Percentiles rank a stretch among this genome's conserved stretches.
Evolutionary conservation across 2,113 vertebrate species (phyloP).

Genomic region (Coregonus clupeaformis): DNA sequence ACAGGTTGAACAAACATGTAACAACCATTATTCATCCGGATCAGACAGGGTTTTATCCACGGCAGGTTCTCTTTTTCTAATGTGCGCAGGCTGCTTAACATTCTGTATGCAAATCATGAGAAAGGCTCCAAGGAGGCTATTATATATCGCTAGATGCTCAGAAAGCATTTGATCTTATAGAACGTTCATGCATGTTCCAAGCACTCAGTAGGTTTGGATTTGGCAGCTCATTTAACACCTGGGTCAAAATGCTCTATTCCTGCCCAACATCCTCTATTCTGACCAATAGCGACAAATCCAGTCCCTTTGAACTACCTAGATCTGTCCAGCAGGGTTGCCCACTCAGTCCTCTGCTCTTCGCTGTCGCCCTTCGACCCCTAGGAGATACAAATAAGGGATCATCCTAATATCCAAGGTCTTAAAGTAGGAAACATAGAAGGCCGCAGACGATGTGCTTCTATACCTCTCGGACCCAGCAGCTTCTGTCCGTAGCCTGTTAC

Average conservation of each 20-base stretch:
- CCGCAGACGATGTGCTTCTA: too few relatives aligned
- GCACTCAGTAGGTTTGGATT: too few relatives aligned
- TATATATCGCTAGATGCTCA: background rate
- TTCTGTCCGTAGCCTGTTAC: too few relatives aligned
- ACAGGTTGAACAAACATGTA: background rate
- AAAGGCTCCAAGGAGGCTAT: background rate
- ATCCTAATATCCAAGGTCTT: background rate
- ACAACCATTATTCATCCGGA: background rate
- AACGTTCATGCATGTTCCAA: too few relatives aligned
- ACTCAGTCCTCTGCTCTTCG: background rate
- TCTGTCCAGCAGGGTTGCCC: too few relatives aligned
- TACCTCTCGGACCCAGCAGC: background rate
- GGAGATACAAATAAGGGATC: background rate
- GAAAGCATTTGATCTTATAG: too few relatives aligned
- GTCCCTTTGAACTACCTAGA: too few relatives aligned
- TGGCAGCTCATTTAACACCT: too few relatives aligned
- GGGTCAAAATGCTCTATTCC: too few relatives aligned
- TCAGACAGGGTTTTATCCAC: slow-evolving; percentile 22
- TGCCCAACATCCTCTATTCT: too few relatives aligned
- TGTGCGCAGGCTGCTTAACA: background rate
- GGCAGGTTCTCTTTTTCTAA: slow-evolving; percentile 3
- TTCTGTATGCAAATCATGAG: background rate
- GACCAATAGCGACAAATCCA: too few relatives aligned
- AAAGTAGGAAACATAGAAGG: background rate
- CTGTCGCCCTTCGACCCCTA: background rate